A percentile compares a stretch with the other conserved stretches of the same genome.
Evolutionary conservation across 2,888 invertebrate genomes (phyloP).

Genomic region (Ametastegia equiseti): DNA sequence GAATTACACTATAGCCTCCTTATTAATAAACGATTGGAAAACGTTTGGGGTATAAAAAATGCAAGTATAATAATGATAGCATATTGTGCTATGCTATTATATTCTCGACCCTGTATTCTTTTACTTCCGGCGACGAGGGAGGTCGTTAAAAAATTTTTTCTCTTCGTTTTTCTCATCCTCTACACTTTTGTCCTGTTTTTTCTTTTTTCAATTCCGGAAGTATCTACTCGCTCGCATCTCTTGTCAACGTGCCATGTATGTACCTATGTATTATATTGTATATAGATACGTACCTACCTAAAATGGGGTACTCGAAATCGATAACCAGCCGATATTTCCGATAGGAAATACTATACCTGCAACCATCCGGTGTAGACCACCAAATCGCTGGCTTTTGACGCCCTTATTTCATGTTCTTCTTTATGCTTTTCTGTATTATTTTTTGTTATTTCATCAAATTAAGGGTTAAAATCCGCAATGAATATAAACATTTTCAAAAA

Average conservation of each 20-base stretch:
- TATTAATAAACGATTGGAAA: too few species aligned
- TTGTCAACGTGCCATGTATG: slow-evolving; percentile 19
- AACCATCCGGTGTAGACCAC: not conserved
- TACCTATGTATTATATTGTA: not conserved
- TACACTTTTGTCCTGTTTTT: not conserved
- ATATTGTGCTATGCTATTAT: not conserved
- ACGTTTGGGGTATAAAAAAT: too few species aligned
- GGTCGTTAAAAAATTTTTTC: not conserved
- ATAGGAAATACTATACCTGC: not conserved
- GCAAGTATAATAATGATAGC: too few species aligned
- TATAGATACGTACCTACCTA: not conserved
- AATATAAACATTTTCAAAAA: too few species aligned
- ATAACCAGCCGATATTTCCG: slow-evolving; percentile 30
- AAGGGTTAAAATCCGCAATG: too few species aligned
- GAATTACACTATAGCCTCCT: too few species aligned
- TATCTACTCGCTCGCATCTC: slow-evolving; percentile 5
- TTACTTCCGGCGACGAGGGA: not conserved
- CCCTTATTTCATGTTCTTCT: not conserved
- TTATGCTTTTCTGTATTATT: not conserved
- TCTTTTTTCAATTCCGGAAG: slow-evolving; percentile 8
- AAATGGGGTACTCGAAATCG: not conserved
- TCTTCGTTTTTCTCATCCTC: not conserved
- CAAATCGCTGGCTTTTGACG: not conserved
- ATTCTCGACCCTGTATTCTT: not conserved
- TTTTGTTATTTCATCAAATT: too few species aligned